Evolutionary conservation across 1,140 invertebrate genomes (phyloP).

Genomic region (Elysia chlorotica): DNA sequence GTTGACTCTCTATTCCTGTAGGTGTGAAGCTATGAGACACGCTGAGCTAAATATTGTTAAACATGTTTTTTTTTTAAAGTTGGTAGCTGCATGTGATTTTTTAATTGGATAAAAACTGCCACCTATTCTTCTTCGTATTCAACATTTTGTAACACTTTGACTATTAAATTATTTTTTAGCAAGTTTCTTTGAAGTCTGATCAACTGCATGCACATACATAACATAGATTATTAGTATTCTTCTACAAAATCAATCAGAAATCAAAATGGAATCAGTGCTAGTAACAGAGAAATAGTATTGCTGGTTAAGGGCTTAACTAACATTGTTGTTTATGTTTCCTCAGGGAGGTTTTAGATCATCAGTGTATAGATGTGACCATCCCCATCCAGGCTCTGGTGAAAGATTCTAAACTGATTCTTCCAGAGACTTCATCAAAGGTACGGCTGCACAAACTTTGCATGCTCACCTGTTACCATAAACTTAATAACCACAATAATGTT

Average conservation of each 20-base stretch:
- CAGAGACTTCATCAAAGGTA: slow-evolving; percentile 84
- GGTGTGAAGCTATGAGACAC: neutral
- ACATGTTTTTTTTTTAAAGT: neutral
- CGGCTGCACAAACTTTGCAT: slow-evolving; percentile 17
- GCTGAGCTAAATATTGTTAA: neutral
- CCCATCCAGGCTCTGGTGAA: slow-evolving; percentile 92
- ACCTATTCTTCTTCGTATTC: neutral
- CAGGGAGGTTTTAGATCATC: slow-evolving; percentile 32
- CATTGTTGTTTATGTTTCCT: too few relatives aligned
- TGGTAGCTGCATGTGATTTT: neutral
- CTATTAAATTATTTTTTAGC: too few relatives aligned
- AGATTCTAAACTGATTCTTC: slow-evolving; percentile 84
- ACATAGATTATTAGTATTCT: too few relatives aligned
- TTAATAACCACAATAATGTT: neutral
- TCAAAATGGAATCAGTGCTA: too few relatives aligned
- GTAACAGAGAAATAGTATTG: too few relatives aligned
- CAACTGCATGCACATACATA: too few relatives aligned
- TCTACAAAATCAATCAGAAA: too few relatives aligned
- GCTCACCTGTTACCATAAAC: neutral
- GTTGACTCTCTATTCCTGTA: neutral
- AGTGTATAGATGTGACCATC: slow-evolving; percentile 85
- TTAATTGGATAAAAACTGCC: neutral
- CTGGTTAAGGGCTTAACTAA: too few relatives aligned
- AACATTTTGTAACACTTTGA: neutral
- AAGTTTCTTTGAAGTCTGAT: too few relatives aligned